Conservation (phyloP, 2,797 vertebrate genomes). For the Rhinogobio ventralis region DNA sequence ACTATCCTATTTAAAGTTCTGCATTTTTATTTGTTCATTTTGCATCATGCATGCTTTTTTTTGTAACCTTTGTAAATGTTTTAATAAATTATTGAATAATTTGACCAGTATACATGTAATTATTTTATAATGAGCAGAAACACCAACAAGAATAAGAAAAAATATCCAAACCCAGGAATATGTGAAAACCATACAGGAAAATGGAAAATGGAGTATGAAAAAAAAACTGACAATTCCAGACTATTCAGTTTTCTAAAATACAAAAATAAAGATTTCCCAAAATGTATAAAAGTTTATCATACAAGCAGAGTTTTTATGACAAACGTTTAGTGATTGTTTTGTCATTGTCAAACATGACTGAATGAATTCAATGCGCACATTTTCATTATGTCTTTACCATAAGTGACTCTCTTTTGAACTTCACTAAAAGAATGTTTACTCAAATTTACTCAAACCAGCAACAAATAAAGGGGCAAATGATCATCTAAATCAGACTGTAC, state of each 20-base stretch:
- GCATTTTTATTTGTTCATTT: slow-evolving; percentile 1
- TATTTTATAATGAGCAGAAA: not conserved
- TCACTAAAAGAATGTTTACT: not conserved
- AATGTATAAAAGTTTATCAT: not conserved
- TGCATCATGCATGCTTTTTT: not conserved
- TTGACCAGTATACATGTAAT: not conserved
- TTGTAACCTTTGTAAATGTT: slow-evolving; percentile 4
- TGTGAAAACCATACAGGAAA: too few relatives aligned
- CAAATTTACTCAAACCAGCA: not conserved
- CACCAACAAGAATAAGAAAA: too few relatives aligned
- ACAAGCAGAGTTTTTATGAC: not conserved
- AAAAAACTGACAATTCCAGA: not conserved
- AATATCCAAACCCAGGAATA: not conserved
- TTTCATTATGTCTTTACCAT: not conserved
- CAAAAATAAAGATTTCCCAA: not conserved
- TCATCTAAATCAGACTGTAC: not conserved
- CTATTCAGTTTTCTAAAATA: not conserved
- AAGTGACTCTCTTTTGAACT: not conserved
- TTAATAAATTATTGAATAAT: slow-evolving; percentile 3
- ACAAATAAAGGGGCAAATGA: not conserved
- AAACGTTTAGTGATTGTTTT: not conserved
- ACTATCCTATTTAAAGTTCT: not conserved
- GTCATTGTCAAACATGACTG: not conserved
- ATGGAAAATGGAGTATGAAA: not conserved
- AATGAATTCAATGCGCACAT: not conserved